Conservation (phyloP, 1,140 invertebrate species). For the Hylaeus anthracinus region DNA sequence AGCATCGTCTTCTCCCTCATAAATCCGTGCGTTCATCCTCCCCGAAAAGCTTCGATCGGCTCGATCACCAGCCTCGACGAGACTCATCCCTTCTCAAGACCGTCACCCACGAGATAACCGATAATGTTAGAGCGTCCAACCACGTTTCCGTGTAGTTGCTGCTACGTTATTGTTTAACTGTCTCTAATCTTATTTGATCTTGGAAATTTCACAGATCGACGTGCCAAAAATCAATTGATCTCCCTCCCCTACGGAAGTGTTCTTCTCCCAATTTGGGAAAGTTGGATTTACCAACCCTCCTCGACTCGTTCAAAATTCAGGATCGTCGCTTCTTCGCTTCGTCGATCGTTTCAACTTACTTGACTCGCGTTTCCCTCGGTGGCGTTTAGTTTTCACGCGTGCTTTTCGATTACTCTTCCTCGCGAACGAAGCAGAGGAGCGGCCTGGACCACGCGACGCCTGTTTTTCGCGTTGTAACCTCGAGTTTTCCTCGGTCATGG, state of each 20-base stretch:
- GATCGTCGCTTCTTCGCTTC: constrained; percentile 16
- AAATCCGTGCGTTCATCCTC: constrained; percentile 4
- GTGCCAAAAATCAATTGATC: background rate
- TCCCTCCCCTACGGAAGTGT: background rate
- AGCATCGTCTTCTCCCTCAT: constrained; percentile 29
- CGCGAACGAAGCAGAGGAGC: constrained; percentile 2
- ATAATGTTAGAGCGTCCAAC: background rate
- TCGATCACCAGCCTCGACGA: constrained; percentile 18
- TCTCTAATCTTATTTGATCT: constrained; percentile 48
- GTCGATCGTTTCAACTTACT: background rate
- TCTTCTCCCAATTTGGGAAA: constrained; percentile 10
- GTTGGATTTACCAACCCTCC: constrained; percentile 42
- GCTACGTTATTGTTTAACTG: constrained; percentile 22
- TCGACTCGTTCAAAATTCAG: background rate
- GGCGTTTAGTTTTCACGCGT: background rate
- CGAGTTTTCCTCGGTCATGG: background rate
- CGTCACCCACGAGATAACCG: background rate
- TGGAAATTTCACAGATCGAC: constrained; percentile 49
- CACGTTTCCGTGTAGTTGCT: background rate
- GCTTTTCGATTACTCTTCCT: background rate
- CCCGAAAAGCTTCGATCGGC: constrained; percentile 11
- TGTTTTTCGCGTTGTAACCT: background rate
- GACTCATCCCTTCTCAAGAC: background rate
- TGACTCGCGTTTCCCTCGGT: background rate
- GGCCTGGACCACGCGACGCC: background rate